Base-by-base conservation (phyloP, 64 coral and sea anemone genomes). In the Hydrozoanthus tunicans region DNA sequence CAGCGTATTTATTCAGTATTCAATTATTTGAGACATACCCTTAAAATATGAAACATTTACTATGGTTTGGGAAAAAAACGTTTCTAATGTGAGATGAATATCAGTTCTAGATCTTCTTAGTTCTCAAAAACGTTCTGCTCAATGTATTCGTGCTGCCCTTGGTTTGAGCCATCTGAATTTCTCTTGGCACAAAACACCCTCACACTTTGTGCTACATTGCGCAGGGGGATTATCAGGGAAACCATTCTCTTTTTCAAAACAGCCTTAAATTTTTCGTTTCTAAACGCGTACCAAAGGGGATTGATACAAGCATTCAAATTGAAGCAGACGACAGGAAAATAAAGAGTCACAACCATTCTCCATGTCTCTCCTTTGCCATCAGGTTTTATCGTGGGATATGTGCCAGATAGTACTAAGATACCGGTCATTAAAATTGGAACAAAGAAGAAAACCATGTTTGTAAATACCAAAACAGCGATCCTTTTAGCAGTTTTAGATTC, bases 211-310 rank as follows among this genome's bases (percentile, higher is more conserved):
- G 58, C 8, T 20, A 27, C 13, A 55, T 3, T 81, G 17, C 8
- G 79, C 59, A 81, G 14, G 23, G 6, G 79, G 5, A 27, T 17
- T 8, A 59, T 12, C 79, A 81, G 58, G 79, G n/a, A 81, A 63
- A 1, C n/a, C 20, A 81, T 0, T 23, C 57, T 81, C 43, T 81
- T 58, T 23, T 81, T 81, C 59, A 81, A 61, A 12, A 10, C 20
- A 4, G 20, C 10, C 10, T 63, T 81, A 59, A 81, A 81, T 11
- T 81, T 81, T 26, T 81, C 17, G 59, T 81, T 81, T 62, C 79
- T 81, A 81, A 81, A 81, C 24, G 79, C 79, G 58, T 86, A 86
- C 83, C 64, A 86, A 27, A 86, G 60, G n/a, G 83, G 83, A 51
- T 86, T 86, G 6, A 86, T 86, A 43, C 83, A 86, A 53, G 83